Evolutionary conservation across 2,797 vertebrate genomes (phyloP).

Genomic region (Prunella strophiata): DNA sequence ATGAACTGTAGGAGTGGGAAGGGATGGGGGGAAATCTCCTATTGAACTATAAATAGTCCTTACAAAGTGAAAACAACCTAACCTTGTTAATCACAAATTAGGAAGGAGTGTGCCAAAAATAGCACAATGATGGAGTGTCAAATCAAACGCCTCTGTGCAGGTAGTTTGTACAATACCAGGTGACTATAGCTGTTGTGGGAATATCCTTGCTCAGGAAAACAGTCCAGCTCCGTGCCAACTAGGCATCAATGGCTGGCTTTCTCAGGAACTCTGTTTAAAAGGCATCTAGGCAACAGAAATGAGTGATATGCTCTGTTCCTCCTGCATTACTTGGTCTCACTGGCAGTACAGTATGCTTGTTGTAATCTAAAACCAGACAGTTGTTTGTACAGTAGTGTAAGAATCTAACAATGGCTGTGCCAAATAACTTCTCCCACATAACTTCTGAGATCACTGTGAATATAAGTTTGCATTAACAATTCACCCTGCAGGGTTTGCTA

Average conservation of each 20-base stretch:
- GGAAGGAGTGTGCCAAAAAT: conserved; percentile 25
- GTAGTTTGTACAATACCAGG: conserved; percentile 23
- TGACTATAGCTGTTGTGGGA: conserved; percentile 39
- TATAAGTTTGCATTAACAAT: conserved; percentile 36
- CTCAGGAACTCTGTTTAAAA: conserved; percentile 38
- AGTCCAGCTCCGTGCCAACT: not conserved
- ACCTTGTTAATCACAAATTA: conserved; percentile 64
- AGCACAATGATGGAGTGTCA: not conserved
- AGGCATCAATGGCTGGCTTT: not conserved
- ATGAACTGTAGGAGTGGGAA: not conserved
- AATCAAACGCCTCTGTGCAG: conserved; percentile 26
- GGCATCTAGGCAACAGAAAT: conserved; percentile 12
- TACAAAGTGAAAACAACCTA: conserved; percentile 69
- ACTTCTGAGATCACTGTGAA: not conserved
- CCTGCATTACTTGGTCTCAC: not conserved
- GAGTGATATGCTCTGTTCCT: conserved; percentile 38
- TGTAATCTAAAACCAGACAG: conserved; percentile 54
- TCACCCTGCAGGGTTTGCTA: conserved; percentile 16
- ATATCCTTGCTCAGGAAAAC: conserved; percentile 22
- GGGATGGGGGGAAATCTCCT: not conserved
- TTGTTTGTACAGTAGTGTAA: conserved; percentile 58
- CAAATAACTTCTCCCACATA: conserved; percentile 60
- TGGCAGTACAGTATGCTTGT: not conserved
- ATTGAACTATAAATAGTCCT: conserved; percentile 46
- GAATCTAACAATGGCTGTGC: conserved; percentile 2